Evolutionary conservation across 2,888 invertebrate species (phyloP).

Genomic region (Lycocerus yunnanus): DNA sequence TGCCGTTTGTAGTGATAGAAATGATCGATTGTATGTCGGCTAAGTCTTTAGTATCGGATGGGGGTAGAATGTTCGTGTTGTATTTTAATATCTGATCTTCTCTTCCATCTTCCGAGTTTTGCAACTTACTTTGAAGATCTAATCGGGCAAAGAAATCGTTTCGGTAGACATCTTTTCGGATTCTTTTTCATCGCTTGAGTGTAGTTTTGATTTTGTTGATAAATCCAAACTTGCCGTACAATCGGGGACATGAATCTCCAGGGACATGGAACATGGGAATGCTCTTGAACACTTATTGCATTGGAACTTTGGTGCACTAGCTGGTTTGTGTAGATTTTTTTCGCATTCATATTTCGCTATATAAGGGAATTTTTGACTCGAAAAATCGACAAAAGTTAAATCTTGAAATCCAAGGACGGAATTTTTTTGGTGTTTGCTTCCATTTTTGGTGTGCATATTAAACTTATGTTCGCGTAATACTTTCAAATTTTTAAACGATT

Average conservation of each 20-base stretch:
- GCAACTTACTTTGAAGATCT: slow-evolving; percentile 74
- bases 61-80: slow-evolving; percentile 29
- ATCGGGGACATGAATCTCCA: slow-evolving; percentile 69
- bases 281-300: slow-evolving; percentile 72
- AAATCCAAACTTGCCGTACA: slow-evolving; percentile 55
- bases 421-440: slow-evolving; percentile 50
- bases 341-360: slow-evolving; percentile 78
- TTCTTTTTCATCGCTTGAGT: slow-evolving; percentile 43
- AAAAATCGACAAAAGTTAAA: slow-evolving; percentile 78
- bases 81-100: slow-evolving; percentile 40
- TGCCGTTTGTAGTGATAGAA: slow-evolving; percentile 73
- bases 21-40: slow-evolving; percentile 87
- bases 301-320: slow-evolving; percentile 64
- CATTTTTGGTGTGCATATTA: slow-evolving; percentile 60
- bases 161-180: slow-evolving; percentile 65
- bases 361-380: slow-evolving; percentile 77
- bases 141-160: slow-evolving; percentile 83
- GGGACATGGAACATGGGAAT: slow-evolving; percentile 71
- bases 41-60: slow-evolving; percentile 71
- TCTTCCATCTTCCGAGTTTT: slow-evolving; percentile 41
- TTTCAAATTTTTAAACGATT: slow-evolving; percentile 74
- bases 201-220: slow-evolving; percentile 38
- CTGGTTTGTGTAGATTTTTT: slow-evolving; percentile 65
- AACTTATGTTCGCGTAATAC: slow-evolving; percentile 72
- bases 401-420: slow-evolving; percentile 71